These are phyloP conservation scores for Vimba vimba DNA, from an alignment of 2,113 vertebrate genomes.

Conservation along the genomic window DNA sequence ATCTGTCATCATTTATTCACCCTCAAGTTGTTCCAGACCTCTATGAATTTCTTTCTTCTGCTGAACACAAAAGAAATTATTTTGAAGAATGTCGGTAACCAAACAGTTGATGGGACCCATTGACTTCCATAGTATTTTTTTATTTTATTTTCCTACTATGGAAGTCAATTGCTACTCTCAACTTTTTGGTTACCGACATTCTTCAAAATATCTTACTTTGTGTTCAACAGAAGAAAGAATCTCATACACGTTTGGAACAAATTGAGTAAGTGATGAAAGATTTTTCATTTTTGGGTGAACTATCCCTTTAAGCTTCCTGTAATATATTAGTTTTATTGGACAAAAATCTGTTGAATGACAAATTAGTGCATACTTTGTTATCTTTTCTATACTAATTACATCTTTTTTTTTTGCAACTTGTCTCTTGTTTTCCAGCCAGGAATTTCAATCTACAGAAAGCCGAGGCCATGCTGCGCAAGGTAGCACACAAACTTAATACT, in stretches of 20 bases:
- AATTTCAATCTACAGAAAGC: slow-evolving; percentile 91
- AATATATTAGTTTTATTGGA: neutral
- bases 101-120: neutral
- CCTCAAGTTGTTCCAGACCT: neutral
- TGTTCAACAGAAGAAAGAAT: neutral
- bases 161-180: neutral
- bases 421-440: slow-evolving; percentile 82
- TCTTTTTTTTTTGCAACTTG: neutral
- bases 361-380: too few relatives aligned
- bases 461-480: slow-evolving; percentile 94
- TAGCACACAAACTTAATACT: slow-evolving; percentile 62
- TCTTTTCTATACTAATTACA: neutral
- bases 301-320: neutral
- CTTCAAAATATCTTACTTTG: neutral
- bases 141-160: neutral
- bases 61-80: neutral
- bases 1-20: neutral
- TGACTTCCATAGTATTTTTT: neutral
- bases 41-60: too few relatives aligned
- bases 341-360: neutral
- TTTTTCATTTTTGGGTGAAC: too few relatives aligned
- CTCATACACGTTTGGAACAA: neutral
- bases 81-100: neutral
- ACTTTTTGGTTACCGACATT: neutral
- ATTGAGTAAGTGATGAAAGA: neutral